Conservation (phyloP, 1,140 invertebrate species). For the Reticulitermes speratus region DNA sequence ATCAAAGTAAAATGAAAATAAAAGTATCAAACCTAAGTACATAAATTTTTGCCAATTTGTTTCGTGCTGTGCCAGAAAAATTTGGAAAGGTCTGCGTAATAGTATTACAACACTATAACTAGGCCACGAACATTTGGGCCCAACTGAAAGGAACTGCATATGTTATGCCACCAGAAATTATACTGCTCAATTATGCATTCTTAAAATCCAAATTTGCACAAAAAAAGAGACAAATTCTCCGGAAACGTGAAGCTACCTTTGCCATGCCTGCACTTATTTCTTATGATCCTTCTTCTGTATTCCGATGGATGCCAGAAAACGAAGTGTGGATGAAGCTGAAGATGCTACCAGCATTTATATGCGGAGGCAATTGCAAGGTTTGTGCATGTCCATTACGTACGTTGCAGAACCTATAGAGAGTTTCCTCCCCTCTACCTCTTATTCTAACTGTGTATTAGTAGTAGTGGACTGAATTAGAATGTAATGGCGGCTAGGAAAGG, state of each 20-base stretch:
- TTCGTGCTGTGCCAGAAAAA: no score
- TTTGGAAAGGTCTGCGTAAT: no score
- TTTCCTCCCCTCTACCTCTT: neutral
- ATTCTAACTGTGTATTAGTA: neutral
- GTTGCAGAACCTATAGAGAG: neutral
- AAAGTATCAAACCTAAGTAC: no score
- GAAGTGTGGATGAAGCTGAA: neutral
- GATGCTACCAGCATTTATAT: constrained; percentile 6
- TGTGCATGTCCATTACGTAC: neutral
- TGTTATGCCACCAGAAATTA: no score
- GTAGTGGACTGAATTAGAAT: neutral
- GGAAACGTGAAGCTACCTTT: neutral
- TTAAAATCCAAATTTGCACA: no score
- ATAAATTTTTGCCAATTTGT: no score
- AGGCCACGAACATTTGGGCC: no score
- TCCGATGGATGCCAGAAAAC: neutral
- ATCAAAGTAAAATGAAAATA: no score
- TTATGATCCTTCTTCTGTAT: neutral
- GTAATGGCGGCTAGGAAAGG: neutral
- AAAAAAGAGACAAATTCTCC: no score
- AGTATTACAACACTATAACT: no score
- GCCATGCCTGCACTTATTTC: neutral
- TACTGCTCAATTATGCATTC: no score
- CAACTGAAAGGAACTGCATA: no score
- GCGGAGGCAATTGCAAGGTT: neutral